These are phyloP conservation scores for Nothocercus julius DNA, from an alignment of 2,113 vertebrate species.

Conservation along the genomic window DNA sequence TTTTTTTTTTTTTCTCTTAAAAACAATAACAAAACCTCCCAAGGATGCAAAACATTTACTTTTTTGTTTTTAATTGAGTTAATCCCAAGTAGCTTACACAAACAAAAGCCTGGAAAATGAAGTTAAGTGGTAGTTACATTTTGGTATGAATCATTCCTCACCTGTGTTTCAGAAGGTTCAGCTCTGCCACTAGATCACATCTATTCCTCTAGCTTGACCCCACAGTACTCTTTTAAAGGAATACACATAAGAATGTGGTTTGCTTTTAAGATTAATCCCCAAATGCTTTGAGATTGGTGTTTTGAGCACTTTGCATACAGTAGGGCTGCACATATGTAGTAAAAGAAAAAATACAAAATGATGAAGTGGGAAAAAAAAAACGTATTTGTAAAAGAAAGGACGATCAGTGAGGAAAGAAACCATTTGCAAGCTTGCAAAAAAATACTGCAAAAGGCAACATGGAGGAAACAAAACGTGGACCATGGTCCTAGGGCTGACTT, in stretches of 20 bases:
- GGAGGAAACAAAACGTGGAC: conserved; percentile 32
- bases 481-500: background rate
- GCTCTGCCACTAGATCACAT: rapidly evolving
- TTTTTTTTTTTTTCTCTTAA: conserved; percentile 5
- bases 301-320: background rate
- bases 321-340: background rate
- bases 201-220: background rate
- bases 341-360: background rate
- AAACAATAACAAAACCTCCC: conserved; percentile 1
- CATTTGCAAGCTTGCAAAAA: background rate
- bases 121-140: background rate
- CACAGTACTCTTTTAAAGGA: background rate
- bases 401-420: conserved; percentile 16
- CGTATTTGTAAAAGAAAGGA: background rate
- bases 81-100: conserved; percentile 27
- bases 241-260: background rate
- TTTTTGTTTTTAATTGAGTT: conserved; percentile 1
- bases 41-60: background rate
- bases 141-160: conserved; percentile 21
- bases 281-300: background rate
- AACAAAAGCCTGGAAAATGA: conserved; percentile 36
- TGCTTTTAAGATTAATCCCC: background rate
- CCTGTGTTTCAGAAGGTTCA: background rate
- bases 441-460: background rate
- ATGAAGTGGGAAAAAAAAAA: background rate